Evolutionary conservation across 2,797 vertebrate genomes (phyloP), one percentile per base, ranked within the genome.

Genomic region (Amniataba percoides): DNA sequence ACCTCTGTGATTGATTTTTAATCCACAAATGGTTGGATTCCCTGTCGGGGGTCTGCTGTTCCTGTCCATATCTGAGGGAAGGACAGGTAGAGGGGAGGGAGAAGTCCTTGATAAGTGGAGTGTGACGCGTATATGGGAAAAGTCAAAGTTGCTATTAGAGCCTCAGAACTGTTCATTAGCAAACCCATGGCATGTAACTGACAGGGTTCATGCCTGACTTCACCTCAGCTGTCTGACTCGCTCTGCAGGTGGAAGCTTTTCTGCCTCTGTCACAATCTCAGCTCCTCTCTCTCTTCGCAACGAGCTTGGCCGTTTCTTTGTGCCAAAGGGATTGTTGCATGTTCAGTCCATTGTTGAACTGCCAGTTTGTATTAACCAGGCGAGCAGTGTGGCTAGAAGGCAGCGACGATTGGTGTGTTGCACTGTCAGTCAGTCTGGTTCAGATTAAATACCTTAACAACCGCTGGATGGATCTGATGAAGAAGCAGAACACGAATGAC

Each of bases 131-230:
- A 31, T 67, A 64, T 40, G 48, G 43, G 62, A 72, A 45, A 78
- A 76, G 59, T 46, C 51, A 53, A 74, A 56, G 80, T 67, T 76
- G 64, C 68, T 48, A 59, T 75, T 71, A 56, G 74, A 78, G 66
- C 71, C 66, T 69, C 39, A 72, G 67, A 81, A 48, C 49, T 14
- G 48, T 78, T 81, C 57, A 77, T 76, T 78, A 81, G 23, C 36
- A 19, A 53, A 78, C 74, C 65, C 48, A 56, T 72, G 55, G 27
- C 49, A 42, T 48, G 39, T 36, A 71, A 75, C 71, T 64, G 57
- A 79, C 58, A 70, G 58, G 45, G 48, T 73, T 66, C 59, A 75
- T 52, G 49, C 48, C 72, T 69, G 74, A 78, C 64, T 59, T 55
- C 51, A 49, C 61, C 43, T 23, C 58, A 25, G 56, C 52, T 43